Evolutionary conservation across 2,888 invertebrate genomes (phyloP), one percentile per base, ranked within the genome.

Genomic region (Ichneumoninae sp.): DNA sequence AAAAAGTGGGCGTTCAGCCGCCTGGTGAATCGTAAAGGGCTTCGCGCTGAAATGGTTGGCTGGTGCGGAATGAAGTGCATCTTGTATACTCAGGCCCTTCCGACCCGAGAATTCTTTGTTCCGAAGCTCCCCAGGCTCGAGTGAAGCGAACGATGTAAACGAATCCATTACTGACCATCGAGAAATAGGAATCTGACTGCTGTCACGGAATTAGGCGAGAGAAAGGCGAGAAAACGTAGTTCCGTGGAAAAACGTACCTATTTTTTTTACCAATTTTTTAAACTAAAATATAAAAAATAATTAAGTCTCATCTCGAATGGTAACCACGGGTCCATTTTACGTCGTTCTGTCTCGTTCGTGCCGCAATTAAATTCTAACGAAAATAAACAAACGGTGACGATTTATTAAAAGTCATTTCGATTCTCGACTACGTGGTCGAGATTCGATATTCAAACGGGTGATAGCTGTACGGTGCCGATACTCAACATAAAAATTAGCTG

Each of bases 21-120:
- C 30, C 68, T 10, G 60, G 44, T 22, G 44, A 68, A 44, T 68
- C 68, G 68, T 68, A 68, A 68, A 68, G 44, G 68, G 26, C 68
- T 68, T 30, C 19, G 7, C 19, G 52, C 19, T 19, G 33, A 7
- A 63, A 63, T 44, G 44, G 33, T 63, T 63, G 16, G 33, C 16
- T 30, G 60, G 30, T 63, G 30, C 60, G 30, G 16, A 63, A 30
- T 63, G 60, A 63, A 63, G 60, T 33, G 60, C 30, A 63, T 13
- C 13, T 16, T 4, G 10, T 63, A 33, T 33, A n/a, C n/a, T 16
- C 13, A 3, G 60, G 60, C 60, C 33, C 33, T 63, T 63, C 6
- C 60, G 60, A n/a, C 30, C 16, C 60, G 60, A 19, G 60, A 19
- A 52, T 19, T 52, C 30, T 63, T 33, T 30, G 16, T 57, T 57